Evolutionary conservation across 2,797 vertebrate genomes (phyloP), one percentile per base, ranked within the genome.

Genomic region (Coregonus ussuriensis): DNA sequence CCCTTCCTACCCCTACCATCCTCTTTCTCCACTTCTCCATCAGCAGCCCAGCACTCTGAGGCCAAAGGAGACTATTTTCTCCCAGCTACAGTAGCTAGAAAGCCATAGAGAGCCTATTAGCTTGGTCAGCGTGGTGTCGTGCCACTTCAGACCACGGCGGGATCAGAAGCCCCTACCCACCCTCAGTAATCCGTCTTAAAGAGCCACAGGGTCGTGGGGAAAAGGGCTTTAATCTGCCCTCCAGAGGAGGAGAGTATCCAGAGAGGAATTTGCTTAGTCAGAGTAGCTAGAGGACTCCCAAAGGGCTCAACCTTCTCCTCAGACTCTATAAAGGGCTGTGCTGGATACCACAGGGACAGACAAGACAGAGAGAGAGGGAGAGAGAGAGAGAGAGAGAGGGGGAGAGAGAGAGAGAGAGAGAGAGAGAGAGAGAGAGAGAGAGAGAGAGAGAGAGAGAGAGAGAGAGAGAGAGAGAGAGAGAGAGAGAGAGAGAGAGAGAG

Each of bases 161-260:
- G 81, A 89, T 91, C 88, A 89, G 86, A 87, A 89, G 85, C 85
- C 86, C 86, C 83, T 82, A 71, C 82, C 82, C 77, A 83, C 83
- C 29, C 83, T 77, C 75, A 63, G 77, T 92, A 92, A 93, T 93
- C 92, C 88, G 67, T 85, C 87, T 91, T 91, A 89, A 90, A 83
- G 87, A 87, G 77, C 86, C 78, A 63, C 9, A 5, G 84, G 91
- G 91, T 92, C 89, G 79, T 91, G 89, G 86, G 87, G 88, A 89
- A 80, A 85, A 81, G 25, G 59, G 76, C 74, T 25, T 47, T 83
- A 90, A 90, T 90, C 88, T 86, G 78, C 78, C 29, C 41, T 25
- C 7, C 21, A 63, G 1, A 53, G n/a, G 21, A 68, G 66, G 70
- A 71, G 70, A 71, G 70, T 14, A 25, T n/a, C 25, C 3, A 35